A percentile compares a stretch with the other conserved stretches of the same genome.
These are phyloP conservation scores for Drosophila anomalata DNA, from an alignment of 2,888 invertebrate species.

Conservation along the genomic window DNA sequence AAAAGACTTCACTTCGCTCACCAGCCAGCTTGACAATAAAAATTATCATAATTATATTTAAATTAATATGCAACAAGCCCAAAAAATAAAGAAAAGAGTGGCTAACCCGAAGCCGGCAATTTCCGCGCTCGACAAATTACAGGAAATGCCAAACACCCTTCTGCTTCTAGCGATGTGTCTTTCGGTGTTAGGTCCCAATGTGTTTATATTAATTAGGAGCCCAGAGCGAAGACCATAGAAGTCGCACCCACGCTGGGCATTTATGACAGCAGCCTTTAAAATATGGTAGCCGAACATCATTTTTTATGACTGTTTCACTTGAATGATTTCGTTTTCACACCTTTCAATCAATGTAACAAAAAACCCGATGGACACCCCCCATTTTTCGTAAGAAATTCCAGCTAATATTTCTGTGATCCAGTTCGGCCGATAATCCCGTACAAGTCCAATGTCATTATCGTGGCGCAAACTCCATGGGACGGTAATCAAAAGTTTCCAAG, in stretches of 20 bases:
- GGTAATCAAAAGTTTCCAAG: constrained; percentile 30
- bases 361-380: not conserved
- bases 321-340: constrained; percentile 42
- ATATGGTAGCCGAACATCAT: constrained; percentile 8
- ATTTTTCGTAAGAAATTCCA: not conserved
- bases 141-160: constrained; percentile 66
- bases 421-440: constrained; percentile 17
- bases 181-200: constrained; percentile 40
- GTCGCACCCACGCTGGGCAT: constrained; percentile 34
- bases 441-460: constrained; percentile 26
- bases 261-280: constrained; percentile 23
- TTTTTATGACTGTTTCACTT: constrained; percentile 30
- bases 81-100: constrained; percentile 6
- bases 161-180: constrained; percentile 26
- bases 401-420: not conserved
- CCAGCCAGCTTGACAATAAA: constrained; percentile 71
- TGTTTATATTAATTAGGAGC: constrained; percentile 48
- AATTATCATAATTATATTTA: constrained; percentile 78
- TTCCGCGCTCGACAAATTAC: constrained; percentile 73
- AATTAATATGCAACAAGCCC: constrained; percentile 73
- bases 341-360: constrained; percentile 25
- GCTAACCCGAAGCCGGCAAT: constrained; percentile 52
- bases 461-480: constrained; percentile 27
- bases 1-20: constrained; percentile 31
- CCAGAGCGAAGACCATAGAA: constrained; percentile 17